These are phyloP conservation scores for Ceuthmochares aereus DNA, from an alignment of 2,113 vertebrate genomes.

Conservation along the genomic window DNA sequence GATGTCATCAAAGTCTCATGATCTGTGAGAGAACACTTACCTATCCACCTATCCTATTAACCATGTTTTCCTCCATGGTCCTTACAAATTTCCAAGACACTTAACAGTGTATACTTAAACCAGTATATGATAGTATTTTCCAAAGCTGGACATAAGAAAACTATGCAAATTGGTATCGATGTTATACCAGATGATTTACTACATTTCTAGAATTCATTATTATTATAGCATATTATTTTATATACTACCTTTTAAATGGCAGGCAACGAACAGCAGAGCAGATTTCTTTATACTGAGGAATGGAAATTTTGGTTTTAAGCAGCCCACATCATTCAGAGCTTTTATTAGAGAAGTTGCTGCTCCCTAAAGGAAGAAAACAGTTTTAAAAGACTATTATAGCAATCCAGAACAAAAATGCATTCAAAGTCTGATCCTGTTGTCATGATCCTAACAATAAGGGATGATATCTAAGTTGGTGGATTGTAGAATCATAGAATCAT, in stretches of 20 bases:
- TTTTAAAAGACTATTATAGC: background rate
- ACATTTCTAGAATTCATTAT: background rate
- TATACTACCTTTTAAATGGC: slow-evolving; percentile 92
- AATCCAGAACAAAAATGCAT: background rate
- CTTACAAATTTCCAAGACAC: background rate
- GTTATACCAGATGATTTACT: background rate
- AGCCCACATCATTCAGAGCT: slow-evolving; percentile 90
- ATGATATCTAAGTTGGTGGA: background rate
- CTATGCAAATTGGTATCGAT: background rate
- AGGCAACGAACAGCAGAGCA: slow-evolving; percentile 86
- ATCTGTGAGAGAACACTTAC: background rate
- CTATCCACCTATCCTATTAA: background rate
- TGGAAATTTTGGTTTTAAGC: slow-evolving; percentile 93
- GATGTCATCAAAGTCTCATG: background rate
- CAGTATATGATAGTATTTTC: background rate
- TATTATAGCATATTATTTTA: background rate
- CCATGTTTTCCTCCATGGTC: background rate
- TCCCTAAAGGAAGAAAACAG: slow-evolving; percentile 77
- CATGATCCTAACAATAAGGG: background rate
- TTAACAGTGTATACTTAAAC: background rate
- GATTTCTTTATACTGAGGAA: slow-evolving; percentile 86
- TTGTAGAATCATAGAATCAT: no score
- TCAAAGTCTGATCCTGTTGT: background rate
- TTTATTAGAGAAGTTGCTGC: slow-evolving; percentile 87
- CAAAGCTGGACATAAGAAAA: background rate